Evolutionary conservation across 2,113 vertebrate species (phyloP).

Genomic region (Corythaeola cristata): DNA sequence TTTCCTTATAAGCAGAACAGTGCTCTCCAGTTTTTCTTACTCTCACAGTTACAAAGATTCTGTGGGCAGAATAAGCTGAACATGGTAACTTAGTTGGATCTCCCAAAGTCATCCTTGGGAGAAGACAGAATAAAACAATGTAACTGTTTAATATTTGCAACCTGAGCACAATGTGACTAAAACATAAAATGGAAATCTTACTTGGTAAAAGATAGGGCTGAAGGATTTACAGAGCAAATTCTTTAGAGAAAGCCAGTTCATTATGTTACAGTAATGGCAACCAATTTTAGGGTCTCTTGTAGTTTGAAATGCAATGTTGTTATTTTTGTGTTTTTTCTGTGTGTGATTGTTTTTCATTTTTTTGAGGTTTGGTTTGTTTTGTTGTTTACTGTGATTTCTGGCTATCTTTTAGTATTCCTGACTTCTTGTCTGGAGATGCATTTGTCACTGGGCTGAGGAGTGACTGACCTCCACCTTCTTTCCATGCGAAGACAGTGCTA

Average conservation of each 20-base stretch:
- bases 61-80: neutral
- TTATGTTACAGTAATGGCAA: neutral
- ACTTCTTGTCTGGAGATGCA: neutral
- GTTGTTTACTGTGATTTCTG: neutral
- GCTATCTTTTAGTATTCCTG: neutral
- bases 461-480: neutral
- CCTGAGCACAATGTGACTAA: neutral
- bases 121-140: neutral
- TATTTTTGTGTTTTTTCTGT: neutral
- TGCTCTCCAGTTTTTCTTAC: neutral
- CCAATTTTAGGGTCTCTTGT: neutral
- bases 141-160: neutral
- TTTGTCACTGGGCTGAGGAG: neutral
- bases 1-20: neutral
- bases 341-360: too few species aligned
- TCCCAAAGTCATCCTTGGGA: neutral
- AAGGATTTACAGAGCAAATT: neutral
- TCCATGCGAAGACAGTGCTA: neutral
- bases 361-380: too few species aligned
- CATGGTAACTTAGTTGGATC: accelerated
- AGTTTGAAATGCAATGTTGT: neutral
- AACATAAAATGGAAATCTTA: neutral
- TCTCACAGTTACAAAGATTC: neutral
- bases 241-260: neutral
- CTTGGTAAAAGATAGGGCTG: neutral